Conservation (phyloP, 1,140 invertebrate species). For the Procambarus clarkii region DNA sequence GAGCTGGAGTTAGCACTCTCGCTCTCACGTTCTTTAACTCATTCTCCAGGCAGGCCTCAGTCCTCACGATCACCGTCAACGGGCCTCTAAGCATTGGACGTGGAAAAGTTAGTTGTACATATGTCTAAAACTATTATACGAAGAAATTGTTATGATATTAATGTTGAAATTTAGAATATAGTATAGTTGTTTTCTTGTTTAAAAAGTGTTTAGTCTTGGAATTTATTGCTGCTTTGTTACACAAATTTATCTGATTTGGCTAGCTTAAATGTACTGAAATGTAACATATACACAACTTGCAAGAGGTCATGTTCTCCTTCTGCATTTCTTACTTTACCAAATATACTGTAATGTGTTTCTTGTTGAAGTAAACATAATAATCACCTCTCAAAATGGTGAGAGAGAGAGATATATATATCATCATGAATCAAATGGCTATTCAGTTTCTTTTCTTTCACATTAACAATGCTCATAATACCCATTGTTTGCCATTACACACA, state of each 20-base stretch:
- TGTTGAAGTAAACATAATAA: background rate
- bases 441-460: background rate
- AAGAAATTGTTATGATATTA: constrained; percentile 62
- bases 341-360: background rate
- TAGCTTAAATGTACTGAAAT: constrained; percentile 39
- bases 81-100: constrained; percentile 1
- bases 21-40: constrained; percentile 69
- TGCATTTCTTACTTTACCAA: constrained; percentile 35
- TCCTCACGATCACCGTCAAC: constrained; percentile 60
- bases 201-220: constrained; percentile 51
- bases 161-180: constrained; percentile 59
- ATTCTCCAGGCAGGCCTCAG: constrained; percentile 25
- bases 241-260: constrained; percentile 13
- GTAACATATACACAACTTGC: constrained; percentile 30
- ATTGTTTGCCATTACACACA: constrained; percentile 7
- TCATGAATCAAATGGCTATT: background rate
- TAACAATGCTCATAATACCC: background rate
- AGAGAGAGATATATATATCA: background rate
- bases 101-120: constrained; percentile 37
- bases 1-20: constrained; percentile 76
- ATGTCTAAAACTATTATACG: constrained; percentile 59
- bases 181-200: constrained; percentile 57
- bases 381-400: background rate
- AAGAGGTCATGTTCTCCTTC: constrained; percentile 40
- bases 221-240: constrained; percentile 44